Conservation (phyloP, 2,888 invertebrate species). For the Lepidonotus clava region DNA sequence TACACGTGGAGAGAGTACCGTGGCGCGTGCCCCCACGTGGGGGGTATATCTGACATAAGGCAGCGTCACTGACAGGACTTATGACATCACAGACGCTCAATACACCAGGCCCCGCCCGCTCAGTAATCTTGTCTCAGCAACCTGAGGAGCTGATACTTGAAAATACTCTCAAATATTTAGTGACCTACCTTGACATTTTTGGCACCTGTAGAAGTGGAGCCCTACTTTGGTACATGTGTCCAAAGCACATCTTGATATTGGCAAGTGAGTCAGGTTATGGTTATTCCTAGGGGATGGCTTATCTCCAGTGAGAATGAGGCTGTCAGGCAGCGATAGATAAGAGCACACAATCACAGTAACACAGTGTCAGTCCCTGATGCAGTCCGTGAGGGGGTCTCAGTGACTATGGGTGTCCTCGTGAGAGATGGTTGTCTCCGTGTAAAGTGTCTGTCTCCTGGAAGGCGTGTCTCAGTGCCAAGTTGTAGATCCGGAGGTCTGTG, state of each 20-base stretch:
- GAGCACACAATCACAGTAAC: too few relatives aligned
- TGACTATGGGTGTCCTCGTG: too few relatives aligned
- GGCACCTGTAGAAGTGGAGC: constrained; percentile 45
- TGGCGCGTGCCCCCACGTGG: too few relatives aligned
- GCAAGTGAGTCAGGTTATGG: constrained; percentile 10
- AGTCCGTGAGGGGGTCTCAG: too few relatives aligned
- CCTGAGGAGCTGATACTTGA: too few relatives aligned
- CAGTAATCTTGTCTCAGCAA: neutral
- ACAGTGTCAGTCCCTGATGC: too few relatives aligned
- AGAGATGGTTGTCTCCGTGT: too few relatives aligned
- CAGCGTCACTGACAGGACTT: neutral
- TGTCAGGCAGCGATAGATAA: too few relatives aligned
- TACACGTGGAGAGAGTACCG: too few relatives aligned
- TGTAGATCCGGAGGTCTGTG: neutral
- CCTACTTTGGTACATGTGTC: constrained; percentile 41
- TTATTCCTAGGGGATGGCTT: too few relatives aligned
- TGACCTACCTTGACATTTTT: constrained; percentile 28
- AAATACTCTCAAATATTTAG: neutral
- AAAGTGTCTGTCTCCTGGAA: too few relatives aligned
- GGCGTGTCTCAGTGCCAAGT: neutral
- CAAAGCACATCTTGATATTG: constrained; percentile 38
- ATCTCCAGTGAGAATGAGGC: too few relatives aligned
- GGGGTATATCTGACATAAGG: neutral
- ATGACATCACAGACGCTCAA: neutral
- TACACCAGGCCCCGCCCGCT: neutral